Evolutionary conservation across 1,140 invertebrate species (phyloP).

Genomic region (Metopolophium dirhodum): DNA sequence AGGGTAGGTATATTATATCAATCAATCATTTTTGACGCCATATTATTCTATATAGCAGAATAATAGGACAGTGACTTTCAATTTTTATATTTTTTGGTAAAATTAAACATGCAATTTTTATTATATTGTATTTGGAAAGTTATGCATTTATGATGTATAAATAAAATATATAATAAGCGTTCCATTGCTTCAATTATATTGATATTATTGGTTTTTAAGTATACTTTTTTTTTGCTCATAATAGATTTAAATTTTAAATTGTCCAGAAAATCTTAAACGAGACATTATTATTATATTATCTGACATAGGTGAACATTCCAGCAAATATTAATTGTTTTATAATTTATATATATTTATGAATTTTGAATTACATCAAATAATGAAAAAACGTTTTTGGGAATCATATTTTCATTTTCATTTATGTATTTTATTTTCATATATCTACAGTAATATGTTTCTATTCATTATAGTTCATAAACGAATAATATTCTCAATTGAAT

Average conservation of each 20-base stretch:
- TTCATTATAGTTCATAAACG: not conserved
- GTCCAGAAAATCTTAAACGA: too few species aligned
- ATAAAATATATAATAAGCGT: not conserved
- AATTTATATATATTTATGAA: not conserved
- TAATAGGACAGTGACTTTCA: not conserved
- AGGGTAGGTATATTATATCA: not conserved
- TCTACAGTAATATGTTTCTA: not conserved
- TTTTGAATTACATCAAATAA: too few species aligned
- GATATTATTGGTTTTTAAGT: too few species aligned
- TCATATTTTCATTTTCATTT: not conserved
- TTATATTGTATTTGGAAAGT: not conserved
- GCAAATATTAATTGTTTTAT: too few species aligned
- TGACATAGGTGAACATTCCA: too few species aligned
- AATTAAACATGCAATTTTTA: not conserved
- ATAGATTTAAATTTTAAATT: too few species aligned
- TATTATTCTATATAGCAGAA: not conserved
- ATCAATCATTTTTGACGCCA: not conserved
- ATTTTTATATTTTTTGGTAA: constrained; percentile 5
- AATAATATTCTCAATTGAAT: not conserved
- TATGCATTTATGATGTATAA: not conserved
- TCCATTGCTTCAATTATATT: too few species aligned
- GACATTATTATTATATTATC: too few species aligned
- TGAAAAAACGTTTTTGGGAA: not conserved
- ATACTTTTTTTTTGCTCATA: too few species aligned
- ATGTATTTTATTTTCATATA: not conserved